phyloP scores from a whole-genome alignment of 37 sponge, comb jelly and placozoan genomes.

The Cliona cf. orientalis region DNA sequence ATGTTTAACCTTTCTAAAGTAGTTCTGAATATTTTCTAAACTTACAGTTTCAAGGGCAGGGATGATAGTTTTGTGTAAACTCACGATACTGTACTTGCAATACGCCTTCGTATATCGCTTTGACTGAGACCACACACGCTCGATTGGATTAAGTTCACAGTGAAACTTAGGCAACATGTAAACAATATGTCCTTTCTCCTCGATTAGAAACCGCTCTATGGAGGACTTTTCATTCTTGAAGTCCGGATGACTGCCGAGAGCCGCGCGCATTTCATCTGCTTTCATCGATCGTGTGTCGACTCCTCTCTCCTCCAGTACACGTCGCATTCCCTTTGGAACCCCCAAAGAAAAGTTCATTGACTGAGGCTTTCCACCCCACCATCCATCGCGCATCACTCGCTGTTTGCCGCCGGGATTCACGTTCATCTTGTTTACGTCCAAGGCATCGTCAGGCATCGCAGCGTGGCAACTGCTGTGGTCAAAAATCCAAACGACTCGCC shows the following conservation, averaged over 20 bases:
- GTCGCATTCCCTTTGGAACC: conserved; percentile 24
- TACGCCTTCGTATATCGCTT: conserved; percentile 15
- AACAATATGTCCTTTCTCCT: conserved; percentile 16
- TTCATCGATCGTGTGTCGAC: conserved; percentile 13
- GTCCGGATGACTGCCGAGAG: conserved; percentile 16
- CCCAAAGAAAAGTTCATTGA: conserved; percentile 24
- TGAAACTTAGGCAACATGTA: conserved; percentile 62
- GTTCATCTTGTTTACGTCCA: conserved; percentile 35
- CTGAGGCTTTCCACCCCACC: conserved; percentile 38
- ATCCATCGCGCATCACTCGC: conserved; percentile 20
- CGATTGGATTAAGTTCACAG: conserved; percentile 46
- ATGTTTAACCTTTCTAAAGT: conserved; percentile 18
- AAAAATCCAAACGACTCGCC: conserved; percentile 47
- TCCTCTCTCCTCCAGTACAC: conserved; percentile 20
- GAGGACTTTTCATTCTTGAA: conserved; percentile 30
- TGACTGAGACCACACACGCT: conserved; percentile 41
- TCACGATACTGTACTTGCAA: conserved; percentile 23
- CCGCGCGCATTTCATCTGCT: conserved; percentile 29
- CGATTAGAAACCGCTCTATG: conserved; percentile 12
- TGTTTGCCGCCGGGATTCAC: conserved; percentile 31
- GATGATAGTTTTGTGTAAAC: conserved; percentile 7
- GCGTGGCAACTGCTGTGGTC: conserved; percentile 61
- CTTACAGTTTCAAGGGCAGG: conserved; percentile 38
- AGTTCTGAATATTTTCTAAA: conserved; percentile 18
- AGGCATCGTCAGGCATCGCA: conserved; percentile 36